These are phyloP conservation scores for Therioaphis trifolii DNA, from an alignment of 2,888 invertebrate genomes.

Conservation along the genomic window DNA sequence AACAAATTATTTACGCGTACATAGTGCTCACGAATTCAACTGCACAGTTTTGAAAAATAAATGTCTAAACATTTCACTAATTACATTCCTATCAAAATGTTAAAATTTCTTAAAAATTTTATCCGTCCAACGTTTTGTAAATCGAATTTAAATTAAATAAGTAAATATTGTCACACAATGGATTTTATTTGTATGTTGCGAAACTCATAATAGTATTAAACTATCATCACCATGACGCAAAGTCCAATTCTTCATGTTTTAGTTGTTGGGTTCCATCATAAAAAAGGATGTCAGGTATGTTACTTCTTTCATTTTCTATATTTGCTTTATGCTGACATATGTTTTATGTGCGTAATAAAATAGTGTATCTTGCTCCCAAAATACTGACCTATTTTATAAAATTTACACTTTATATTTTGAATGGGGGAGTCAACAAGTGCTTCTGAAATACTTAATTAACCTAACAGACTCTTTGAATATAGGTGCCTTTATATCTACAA, in stretches of 20 bases:
- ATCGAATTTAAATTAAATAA: not conserved
- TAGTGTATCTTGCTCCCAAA: too few relatives aligned
- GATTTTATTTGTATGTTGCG: not conserved
- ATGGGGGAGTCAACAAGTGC: too few relatives aligned
- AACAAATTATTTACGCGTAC: not conserved
- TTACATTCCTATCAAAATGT: not conserved
- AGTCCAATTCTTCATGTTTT: slow-evolving; percentile 89
- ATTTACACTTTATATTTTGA: too few relatives aligned
- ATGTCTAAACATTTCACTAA: not conserved
- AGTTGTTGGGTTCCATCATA: slow-evolving; percentile 98
- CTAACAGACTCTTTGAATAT: too few relatives aligned
- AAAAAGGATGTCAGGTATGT: slow-evolving; percentile 96
- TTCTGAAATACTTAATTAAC: too few relatives aligned
- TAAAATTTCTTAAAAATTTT: too few relatives aligned
- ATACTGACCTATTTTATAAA: too few relatives aligned
- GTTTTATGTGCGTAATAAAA: too few relatives aligned
- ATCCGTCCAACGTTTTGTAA: not conserved
- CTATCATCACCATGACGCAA: slow-evolving; percentile 23
- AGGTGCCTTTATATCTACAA: too few relatives aligned
- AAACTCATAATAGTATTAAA: not conserved
- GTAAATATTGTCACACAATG: not conserved
- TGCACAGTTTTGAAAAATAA: not conserved
- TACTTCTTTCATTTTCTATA: too few relatives aligned
- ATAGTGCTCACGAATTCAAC: not conserved
- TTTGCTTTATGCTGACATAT: too few relatives aligned